phyloP scores from a whole-genome alignment of 2,797 vertebrate species.

The Selene dorsalis region DNA sequence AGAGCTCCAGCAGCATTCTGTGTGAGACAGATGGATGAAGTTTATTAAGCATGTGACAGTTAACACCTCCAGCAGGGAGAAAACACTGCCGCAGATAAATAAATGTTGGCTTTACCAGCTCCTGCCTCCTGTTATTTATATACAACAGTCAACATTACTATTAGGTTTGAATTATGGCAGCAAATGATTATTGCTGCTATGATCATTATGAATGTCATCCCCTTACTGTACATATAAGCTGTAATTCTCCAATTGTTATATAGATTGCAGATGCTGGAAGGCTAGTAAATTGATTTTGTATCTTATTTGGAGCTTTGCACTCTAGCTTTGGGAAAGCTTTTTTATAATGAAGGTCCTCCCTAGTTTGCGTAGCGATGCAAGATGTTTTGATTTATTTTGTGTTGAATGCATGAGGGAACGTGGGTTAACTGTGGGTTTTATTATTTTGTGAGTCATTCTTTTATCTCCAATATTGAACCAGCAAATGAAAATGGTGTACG shows the following conservation, averaged over 20 bases:
- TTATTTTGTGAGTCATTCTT: slow-evolving; percentile 5
- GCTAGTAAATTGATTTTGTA: slow-evolving; percentile 36
- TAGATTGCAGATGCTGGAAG: slow-evolving; percentile 47
- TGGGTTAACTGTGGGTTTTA: slow-evolving; percentile 13
- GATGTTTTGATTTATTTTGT: slow-evolving; percentile 13
- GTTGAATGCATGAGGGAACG: neutral
- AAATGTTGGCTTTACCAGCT: slow-evolving; percentile 72
- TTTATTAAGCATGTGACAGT: slow-evolving; percentile 81
- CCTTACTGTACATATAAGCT: slow-evolving; percentile 41
- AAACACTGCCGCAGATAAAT: slow-evolving; percentile 69
- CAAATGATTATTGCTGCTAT: slow-evolving; percentile 66
- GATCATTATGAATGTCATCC: slow-evolving; percentile 64
- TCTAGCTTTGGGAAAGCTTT: slow-evolving; percentile 18
- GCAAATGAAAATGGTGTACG: neutral
- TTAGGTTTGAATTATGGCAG: slow-evolving; percentile 63
- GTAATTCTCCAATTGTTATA: slow-evolving; percentile 46
- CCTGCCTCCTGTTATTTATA: slow-evolving; percentile 63
- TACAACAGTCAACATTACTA: slow-evolving; percentile 57
- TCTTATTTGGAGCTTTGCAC: slow-evolving; percentile 48
- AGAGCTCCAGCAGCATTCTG: slow-evolving; percentile 46
- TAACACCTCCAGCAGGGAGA: slow-evolving; percentile 64
- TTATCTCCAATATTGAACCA: neutral
- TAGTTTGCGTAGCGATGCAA: neutral
- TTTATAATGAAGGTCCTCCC: slow-evolving; percentile 22
- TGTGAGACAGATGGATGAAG: slow-evolving; percentile 78